A percentile compares a stretch with the other conserved stretches of the same genome.
Evolutionary conservation across 2,113 vertebrate genomes (phyloP).

Genomic region (Takifugu bimaculatus): DNA sequence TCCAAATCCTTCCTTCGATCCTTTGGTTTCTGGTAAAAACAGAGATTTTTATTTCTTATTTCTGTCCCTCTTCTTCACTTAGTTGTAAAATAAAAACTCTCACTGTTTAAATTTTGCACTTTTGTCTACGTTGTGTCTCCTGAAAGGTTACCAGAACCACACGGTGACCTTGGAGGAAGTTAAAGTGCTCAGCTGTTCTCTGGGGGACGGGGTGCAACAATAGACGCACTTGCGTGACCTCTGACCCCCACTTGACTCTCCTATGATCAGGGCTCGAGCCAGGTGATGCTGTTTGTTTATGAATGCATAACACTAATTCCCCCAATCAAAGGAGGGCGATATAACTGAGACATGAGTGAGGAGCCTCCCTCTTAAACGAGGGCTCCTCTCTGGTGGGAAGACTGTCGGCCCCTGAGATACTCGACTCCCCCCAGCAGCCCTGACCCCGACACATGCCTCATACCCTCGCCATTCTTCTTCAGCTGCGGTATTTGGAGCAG

Average conservation of each 20-base stretch:
- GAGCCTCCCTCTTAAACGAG: no score
- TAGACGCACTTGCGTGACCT: constrained; percentile 33
- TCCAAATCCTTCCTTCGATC: background rate
- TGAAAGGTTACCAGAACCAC: background rate
- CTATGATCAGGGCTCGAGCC: background rate
- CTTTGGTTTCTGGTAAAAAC: background rate
- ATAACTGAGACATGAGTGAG: no score
- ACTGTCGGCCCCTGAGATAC: background rate
- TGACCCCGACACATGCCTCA: constrained; percentile 14
- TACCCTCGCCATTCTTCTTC: constrained; percentile 21
- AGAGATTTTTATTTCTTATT: background rate
- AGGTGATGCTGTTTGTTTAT: background rate
- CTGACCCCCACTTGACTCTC: constrained; percentile 28
- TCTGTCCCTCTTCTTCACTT: background rate
- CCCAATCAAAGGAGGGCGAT: no score
- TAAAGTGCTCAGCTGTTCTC: constrained; percentile 51
- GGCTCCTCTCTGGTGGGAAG: background rate
- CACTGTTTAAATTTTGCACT: background rate
- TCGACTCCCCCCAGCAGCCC: background rate
- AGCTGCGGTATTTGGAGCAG: constrained; percentile 34
- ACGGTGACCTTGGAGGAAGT: constrained; percentile 14
- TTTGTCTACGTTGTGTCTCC: background rate
- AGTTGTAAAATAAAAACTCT: background rate
- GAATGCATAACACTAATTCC: no score
- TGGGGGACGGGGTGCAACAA: constrained; percentile 25